These are phyloP conservation scores for Ecdyonurus torrentis DNA, from an alignment of 2,888 invertebrate genomes.

Conservation along the genomic window DNA sequence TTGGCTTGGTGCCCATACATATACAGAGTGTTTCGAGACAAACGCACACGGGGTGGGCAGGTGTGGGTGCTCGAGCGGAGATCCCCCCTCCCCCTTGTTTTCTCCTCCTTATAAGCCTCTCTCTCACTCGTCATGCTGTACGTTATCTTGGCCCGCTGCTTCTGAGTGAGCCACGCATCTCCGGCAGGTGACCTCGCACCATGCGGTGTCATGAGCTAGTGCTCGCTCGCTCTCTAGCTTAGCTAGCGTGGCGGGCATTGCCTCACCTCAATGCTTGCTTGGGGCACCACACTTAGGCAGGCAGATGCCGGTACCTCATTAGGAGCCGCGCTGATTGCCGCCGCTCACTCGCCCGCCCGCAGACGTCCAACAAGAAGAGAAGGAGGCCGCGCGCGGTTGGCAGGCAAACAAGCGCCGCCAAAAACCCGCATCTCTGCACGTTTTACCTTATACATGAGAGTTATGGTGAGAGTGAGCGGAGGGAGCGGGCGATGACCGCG, in stretches of 20 bases:
- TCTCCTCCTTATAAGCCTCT: background rate
- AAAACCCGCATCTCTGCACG: background rate
- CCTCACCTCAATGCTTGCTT: background rate
- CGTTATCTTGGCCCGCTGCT: background rate
- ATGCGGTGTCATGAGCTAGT: background rate
- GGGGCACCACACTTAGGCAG: too few relatives aligned
- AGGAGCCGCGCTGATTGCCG: background rate
- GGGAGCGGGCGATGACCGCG: background rate
- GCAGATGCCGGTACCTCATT: background rate
- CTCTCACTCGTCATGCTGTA: background rate
- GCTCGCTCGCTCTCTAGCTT: too few relatives aligned
- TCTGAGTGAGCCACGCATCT: background rate
- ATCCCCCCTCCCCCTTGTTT: background rate
- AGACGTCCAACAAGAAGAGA: background rate
- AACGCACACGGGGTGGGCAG: background rate
- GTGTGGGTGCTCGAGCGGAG: conserved; percentile 2
- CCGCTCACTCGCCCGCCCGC: too few relatives aligned
- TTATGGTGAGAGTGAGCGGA: background rate
- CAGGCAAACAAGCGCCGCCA: background rate
- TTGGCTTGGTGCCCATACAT: background rate
- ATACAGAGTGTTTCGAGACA: background rate
- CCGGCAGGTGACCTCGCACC: background rate
- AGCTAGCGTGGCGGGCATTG: background rate
- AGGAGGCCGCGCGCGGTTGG: background rate
- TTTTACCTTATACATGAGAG: too few relatives aligned